Percentiles rank a stretch among this genome's conserved stretches.
phyloP scores from a whole-genome alignment of 1,140 invertebrate genomes.

The Copidosoma floridanum region DNA sequence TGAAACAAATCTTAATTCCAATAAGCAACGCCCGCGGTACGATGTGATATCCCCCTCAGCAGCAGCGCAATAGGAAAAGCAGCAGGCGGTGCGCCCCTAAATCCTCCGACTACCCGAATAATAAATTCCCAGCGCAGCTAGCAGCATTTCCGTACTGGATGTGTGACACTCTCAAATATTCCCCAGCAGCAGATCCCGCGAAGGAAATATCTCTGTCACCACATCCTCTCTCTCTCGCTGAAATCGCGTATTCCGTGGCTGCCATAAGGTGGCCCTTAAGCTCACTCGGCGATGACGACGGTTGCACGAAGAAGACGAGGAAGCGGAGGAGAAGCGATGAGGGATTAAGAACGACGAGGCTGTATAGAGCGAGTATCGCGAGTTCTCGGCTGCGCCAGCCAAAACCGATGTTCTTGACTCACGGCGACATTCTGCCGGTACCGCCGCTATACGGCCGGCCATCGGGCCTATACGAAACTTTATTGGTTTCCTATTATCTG shows the following conservation, averaged over 20 bases:
- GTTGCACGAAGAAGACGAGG: not conserved
- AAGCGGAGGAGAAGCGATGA: not conserved
- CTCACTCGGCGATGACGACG: too few relatives aligned
- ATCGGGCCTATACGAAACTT: conserved; percentile 20
- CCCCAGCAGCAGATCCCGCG: too few relatives aligned
- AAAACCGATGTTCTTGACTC: conserved; percentile 20
- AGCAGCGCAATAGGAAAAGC: too few relatives aligned
- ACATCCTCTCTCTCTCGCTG: not conserved
- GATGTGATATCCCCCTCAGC: too few relatives aligned
- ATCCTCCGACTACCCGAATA: not conserved
- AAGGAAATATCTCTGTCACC: conserved; percentile 1
- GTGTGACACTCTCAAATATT: conserved; percentile 7
- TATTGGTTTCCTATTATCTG: conserved; percentile 28
- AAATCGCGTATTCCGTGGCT: conserved; percentile 20
- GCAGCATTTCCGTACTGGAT: not conserved
- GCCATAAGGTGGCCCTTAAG: conserved; percentile 34
- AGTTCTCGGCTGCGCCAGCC: conserved; percentile 19
- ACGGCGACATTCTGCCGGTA: too few relatives aligned
- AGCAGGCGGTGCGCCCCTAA: too few relatives aligned
- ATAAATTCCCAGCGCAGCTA: not conserved
- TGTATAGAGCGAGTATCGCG: not conserved
- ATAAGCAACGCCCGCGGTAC: too few relatives aligned
- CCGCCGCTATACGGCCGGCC: conserved; percentile 27
- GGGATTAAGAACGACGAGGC: not conserved
- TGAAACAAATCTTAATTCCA: too few relatives aligned